Conservation (phyloP, 2,888 invertebrate genomes). For the Parnassius smintheus region DNA sequence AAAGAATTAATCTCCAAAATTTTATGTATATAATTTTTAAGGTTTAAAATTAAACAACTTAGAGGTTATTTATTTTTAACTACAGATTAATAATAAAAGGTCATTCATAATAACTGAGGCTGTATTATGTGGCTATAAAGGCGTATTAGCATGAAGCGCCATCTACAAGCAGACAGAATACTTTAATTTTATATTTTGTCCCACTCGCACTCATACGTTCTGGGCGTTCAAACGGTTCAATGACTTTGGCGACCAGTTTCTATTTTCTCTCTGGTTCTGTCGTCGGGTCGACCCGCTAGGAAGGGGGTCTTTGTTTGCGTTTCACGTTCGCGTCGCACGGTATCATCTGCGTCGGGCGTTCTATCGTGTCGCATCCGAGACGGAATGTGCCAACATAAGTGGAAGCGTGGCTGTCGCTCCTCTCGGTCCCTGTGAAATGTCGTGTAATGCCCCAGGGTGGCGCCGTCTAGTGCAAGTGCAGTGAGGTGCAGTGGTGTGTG, state of each 20-base stretch:
- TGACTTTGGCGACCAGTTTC: constrained; percentile 79
- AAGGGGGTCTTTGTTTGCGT: constrained; percentile 80
- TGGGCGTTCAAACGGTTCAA: constrained; percentile 75
- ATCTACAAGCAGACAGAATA: constrained; percentile 46
- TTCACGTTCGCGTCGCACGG: constrained; percentile 77
- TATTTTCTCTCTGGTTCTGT: constrained; percentile 81
- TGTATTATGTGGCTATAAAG: constrained; percentile 13
- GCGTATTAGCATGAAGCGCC: constrained; percentile 40
- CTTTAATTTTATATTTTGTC: constrained; percentile 42
- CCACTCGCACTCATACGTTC: constrained; percentile 65
- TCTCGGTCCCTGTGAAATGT: constrained; percentile 76
- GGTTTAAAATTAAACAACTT: too few species aligned
- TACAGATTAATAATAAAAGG: constrained; percentile 38
- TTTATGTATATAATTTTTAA: too few species aligned
- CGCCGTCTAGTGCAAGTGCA: constrained; percentile 77
- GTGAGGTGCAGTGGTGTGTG: constrained; percentile 77
- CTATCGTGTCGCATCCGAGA: constrained; percentile 69
- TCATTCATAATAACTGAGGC: constrained; percentile 45
- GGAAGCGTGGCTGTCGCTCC: constrained; percentile 77
- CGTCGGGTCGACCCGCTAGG: constrained; percentile 68
- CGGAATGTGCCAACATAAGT: constrained; percentile 78
- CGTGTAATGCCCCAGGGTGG: constrained; percentile 73
- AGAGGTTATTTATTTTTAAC: too few species aligned
- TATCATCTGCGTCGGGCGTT: constrained; percentile 64
- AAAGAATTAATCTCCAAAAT: too few species aligned